Percentiles rank a stretch among this genome's conserved stretches.
Evolutionary conservation across 2,888 invertebrate species (phyloP).

Genomic region (Prosopocoilus inquinatus): DNA sequence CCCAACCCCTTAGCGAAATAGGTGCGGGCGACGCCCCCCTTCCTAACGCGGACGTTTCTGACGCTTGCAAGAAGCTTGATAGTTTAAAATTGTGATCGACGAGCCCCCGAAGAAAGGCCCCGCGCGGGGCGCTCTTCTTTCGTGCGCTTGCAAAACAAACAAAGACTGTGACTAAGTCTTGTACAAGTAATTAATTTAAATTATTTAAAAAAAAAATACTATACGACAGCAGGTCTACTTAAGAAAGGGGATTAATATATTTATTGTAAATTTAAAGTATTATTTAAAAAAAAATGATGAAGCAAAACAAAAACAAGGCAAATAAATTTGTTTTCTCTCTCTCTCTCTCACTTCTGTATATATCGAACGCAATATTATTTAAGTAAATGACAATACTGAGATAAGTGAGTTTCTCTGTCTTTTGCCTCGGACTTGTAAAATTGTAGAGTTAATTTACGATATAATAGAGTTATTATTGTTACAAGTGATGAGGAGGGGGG

Average conservation of each 20-base stretch:
- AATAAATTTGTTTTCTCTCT: constrained; percentile 10
- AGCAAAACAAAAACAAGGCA: constrained; percentile 1
- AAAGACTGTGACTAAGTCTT: constrained; percentile 34
- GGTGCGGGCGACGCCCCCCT: constrained; percentile 49
- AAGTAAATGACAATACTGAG: constrained; percentile 32
- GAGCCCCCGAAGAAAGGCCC: not conserved
- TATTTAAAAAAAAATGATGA: constrained; percentile 24
- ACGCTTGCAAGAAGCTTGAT: constrained; percentile 45
- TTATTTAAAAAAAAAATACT: constrained; percentile 17
- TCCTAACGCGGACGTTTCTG: constrained; percentile 34
- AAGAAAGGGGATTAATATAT: constrained; percentile 30
- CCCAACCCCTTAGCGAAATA: constrained; percentile 39
- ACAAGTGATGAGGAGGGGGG: constrained; percentile 21
- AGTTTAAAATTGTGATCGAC: constrained; percentile 44
- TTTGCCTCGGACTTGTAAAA: not conserved
- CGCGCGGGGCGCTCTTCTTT: constrained; percentile 5
- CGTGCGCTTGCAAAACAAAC: not conserved
- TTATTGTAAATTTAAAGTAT: constrained; percentile 32
- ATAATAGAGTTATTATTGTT: constrained; percentile 6
- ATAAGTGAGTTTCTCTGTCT: not conserved
- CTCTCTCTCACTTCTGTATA: constrained; percentile 20
- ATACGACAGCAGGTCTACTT: constrained; percentile 23
- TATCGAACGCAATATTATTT: constrained; percentile 35
- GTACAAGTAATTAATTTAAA: constrained; percentile 27
- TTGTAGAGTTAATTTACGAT: not conserved